Base-by-base conservation (phyloP, 2,797 vertebrate species). In the Sphenopsis melanotis region DNA sequence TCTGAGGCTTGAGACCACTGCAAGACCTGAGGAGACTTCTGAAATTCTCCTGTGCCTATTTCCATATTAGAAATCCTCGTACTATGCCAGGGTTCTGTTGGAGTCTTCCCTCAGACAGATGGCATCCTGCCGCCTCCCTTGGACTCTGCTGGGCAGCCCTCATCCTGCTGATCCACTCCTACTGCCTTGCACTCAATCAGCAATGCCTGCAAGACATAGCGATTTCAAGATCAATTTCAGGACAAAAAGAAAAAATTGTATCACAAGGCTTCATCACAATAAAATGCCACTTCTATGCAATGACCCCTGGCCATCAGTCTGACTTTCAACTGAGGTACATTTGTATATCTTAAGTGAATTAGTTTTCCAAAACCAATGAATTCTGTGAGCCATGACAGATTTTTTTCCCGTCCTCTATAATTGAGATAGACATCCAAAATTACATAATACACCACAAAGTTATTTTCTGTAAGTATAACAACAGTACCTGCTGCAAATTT, bases 71-170 rank as follows among this genome's bases (percentile, higher is more conserved):
- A 86, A 77, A 77, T 47, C 39, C 17, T 69, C 9, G 9, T 34
- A 19, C 50, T 42, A 12, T 1, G 3, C 26, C 30, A 5, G 0
- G 0, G 72, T 81, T 85, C 53, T 91, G 60, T 26, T 72, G 69
- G 87, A 93, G 76, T 22, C 44, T 81, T 78, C 37, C 9, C 55
- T 52, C 11, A 89, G 66, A 83, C 91, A 93, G 92, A 89, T 93
- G 92, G 84, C 72, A 57, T 42, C 2, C 66, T 70, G 94, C 84
- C 0, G 7, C 87, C 60, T 83, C 61, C 80, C 86, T 65, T 21
- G 89, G 76, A 46, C 50, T 76, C 87, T 53, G 32, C 84, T 72
- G 93, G 75, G 69, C 71, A 83, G 93, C 53, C 75, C 27, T 61
- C 57, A 21, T 37, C 78, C 72, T 74, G 64, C 81, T 47, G 46